Evolutionary conservation across 2,113 vertebrate species (phyloP).

Genomic region (Eupsittula cactorum): DNA sequence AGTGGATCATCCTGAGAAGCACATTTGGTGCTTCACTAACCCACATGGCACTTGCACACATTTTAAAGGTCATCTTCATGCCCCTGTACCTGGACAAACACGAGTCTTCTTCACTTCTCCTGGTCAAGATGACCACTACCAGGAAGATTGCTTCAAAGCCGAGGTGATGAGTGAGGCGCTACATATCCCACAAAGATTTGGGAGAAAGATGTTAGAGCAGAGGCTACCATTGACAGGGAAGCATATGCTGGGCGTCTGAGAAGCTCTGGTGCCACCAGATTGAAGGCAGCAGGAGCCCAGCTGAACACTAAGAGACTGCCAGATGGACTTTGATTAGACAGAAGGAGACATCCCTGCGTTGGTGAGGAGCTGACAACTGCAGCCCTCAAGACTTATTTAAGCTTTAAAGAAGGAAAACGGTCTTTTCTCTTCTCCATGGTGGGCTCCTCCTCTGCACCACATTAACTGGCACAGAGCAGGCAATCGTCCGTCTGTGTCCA

Average conservation of each 20-base stretch:
- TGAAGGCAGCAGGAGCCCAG: neutral
- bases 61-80: neutral
- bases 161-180: rapidly evolving
- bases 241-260: neutral
- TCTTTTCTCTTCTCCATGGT: neutral
- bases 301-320: neutral
- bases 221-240: neutral
- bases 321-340: neutral
- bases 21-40: rapidly evolving
- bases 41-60: neutral
- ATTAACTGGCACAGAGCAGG: neutral
- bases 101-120: neutral
- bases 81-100: neutral
- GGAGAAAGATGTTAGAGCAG: neutral
- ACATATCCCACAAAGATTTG: neutral
- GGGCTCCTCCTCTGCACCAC: neutral
- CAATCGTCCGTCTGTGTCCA: neutral
- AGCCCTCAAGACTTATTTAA: neutral
- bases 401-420: neutral
- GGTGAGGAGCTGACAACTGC: neutral
- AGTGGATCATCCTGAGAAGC: neutral
- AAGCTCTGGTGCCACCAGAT: neutral
- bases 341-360: neutral
- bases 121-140: neutral
- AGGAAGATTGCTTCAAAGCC: neutral